Base-by-base conservation (phyloP, 2,797 vertebrate species). In the Helicolenus hilgendorfi region DNA sequence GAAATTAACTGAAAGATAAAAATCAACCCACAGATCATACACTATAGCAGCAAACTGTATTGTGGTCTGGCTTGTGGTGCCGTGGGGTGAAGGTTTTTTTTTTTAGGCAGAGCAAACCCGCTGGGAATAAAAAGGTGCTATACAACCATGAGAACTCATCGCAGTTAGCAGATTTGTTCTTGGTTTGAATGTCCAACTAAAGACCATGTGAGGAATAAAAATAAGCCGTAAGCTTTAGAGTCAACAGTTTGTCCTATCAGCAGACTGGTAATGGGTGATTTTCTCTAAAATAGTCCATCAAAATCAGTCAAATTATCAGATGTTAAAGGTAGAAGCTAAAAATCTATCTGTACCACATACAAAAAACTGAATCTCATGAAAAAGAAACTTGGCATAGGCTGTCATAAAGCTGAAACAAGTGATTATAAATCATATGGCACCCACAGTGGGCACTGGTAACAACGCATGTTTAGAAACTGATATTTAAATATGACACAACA, bases 31-130 rank as follows among this genome's bases (percentile, higher is more conserved):
- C 81, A 88, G 84, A 92, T 90, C 77, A 94, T 73, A 94, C 88
- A 93, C 79, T 88, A 92, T 91, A 96, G 95, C 96, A 97, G 96
- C 96, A 93, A 92, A 96, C 91, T 91, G 86, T 89, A 91, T 89
- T 93, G 94, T 93, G 93, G 94, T 95, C 85, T 91, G 94, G 90
- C 85, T 94, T 93, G 83, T 83, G 93, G 86, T 80, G 91, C 60
- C 4, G 49, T 56, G 75, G 29, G 7, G 64, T 64, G 62, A 33
- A 68, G 79, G 2, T 0, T 20, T 49, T 49, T 20, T 49, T 49
- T 75, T 82, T 86, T 77, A 71, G 83, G 81, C 63, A 68, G 72
- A 91, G 84, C 41, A 81, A 78, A 90, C 59, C 76, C 71, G n/a
- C 83, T 74, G 63, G 82, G 76, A 77, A 74, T 71, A 80, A 84